Base-by-base conservation (phyloP, 2,113 vertebrate species). In the Anseranas semipalmata region DNA sequence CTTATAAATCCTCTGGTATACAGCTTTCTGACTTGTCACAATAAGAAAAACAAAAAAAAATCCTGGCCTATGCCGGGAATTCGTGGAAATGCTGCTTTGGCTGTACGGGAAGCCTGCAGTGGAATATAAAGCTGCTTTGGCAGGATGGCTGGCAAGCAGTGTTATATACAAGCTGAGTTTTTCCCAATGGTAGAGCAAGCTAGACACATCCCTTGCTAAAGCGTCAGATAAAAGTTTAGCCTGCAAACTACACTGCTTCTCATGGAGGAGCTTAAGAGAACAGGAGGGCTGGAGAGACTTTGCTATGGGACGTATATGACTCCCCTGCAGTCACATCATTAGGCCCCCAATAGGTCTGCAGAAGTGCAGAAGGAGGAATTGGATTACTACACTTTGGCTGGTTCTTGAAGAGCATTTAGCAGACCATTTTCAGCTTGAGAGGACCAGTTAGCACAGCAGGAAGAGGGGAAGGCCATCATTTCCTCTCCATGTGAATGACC, bases 351-450 rank as follows among this genome's bases (percentile, higher is more conserved):
- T 13, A 78, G 60, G 71, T 85, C 74, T 93, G 79, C 68, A 86
- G 65, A 92, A 95, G n/a, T 10, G 32, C 35, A 74, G 72, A 85
- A 90, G 80, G 65, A 90, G 56, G 71, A 96, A 89, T 67, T 0
- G 1, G 56, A 87, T 96, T 87, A 77, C 52, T 78, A 35, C n/a
- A 39, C 73, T 92, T 92, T 35, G 50, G 28, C 56, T 95, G 39
- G 65, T 65, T 92, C 60, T 89, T 72, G 70, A 91, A 95, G 58
- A 73, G 66, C 70, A 82, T 87, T 95, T 94, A 89, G 53, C 80
- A 87, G 68, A 60, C 68, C 45, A 39, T 78, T 94, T 95, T 92
- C 89, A 91, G 86, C 53, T 91, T 59, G 84, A 96, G 70, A 85
- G 86, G 70, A 81, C 84, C 52, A 87, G 77, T 93, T 92, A 92